A percentile compares a stretch with the other conserved stretches of the same genome.
Conservation (phyloP, 2,888 invertebrate genomes). For the Epinotia nisella region DNA sequence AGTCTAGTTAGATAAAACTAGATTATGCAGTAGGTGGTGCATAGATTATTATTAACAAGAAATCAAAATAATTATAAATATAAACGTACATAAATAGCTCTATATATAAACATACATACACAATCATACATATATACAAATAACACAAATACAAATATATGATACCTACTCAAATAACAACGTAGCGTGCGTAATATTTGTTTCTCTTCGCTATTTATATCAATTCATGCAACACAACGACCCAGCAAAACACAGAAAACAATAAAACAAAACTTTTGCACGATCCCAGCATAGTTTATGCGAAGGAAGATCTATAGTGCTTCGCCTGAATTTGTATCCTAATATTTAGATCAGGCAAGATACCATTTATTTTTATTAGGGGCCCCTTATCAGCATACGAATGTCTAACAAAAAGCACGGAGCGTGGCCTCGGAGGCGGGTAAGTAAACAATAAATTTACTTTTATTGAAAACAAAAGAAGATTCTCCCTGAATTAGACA, state of each 20-base stretch:
- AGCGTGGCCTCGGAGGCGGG: conserved; percentile 54
- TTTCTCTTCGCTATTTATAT: conserved; percentile 31
- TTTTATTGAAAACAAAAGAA: conserved; percentile 57
- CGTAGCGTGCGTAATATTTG: not conserved
- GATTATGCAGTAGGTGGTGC: no score
- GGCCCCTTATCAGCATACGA: conserved; percentile 72
- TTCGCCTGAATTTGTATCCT: conserved; percentile 64
- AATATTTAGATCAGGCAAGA: conserved; percentile 72
- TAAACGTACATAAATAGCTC: no score
- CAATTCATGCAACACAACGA: conserved; percentile 29
- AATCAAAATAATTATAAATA: no score
- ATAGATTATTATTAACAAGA: no score
- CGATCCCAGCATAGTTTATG: conserved; percentile 42
- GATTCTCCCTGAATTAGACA: conserved; percentile 43
- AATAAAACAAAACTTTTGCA: conserved; percentile 44
- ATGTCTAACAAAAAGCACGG: conserved; percentile 67
- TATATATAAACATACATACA: no score
- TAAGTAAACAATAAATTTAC: conserved; percentile 56
- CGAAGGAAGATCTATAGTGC: conserved; percentile 43
- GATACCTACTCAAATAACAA: conserved; percentile 1
- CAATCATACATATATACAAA: no score
- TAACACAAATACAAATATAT: no score
- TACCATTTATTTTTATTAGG: conserved; percentile 76
- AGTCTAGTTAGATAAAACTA: no score
- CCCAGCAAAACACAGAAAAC: conserved; percentile 40